A percentile compares a stretch with the other conserved stretches of the same genome.
Conservation (phyloP, 2,797 vertebrate genomes). For the Holocentrus rufus region DNA sequence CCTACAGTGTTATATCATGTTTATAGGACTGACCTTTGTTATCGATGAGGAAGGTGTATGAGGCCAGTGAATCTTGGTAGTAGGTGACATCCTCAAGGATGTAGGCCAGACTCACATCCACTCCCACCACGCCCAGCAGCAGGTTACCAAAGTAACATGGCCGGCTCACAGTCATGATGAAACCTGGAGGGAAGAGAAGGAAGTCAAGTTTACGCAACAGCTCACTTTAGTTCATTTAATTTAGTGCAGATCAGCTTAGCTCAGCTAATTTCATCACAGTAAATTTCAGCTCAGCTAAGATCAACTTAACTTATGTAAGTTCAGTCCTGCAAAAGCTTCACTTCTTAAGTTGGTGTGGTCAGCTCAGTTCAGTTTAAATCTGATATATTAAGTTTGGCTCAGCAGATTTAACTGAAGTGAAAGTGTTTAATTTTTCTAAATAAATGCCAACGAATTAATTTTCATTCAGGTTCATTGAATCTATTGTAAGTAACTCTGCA, state of each 20-base stretch:
- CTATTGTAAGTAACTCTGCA: too few species aligned
- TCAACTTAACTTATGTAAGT: background rate
- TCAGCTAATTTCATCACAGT: background rate
- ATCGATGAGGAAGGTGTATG: slow-evolving; percentile 98
- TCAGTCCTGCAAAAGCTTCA: background rate
- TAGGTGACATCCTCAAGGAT: slow-evolving; percentile 99
- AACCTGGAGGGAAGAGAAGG: slow-evolving; percentile 77
- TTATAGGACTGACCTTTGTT: slow-evolving; percentile 89
- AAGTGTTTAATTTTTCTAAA: background rate
- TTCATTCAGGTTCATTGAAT: background rate
- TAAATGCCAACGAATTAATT: background rate
- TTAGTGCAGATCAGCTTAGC: background rate
- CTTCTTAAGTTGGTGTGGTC: background rate
- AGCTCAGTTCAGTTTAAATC: background rate
- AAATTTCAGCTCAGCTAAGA: background rate
- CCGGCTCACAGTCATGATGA: slow-evolving; percentile 98
- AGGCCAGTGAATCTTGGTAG: slow-evolving; percentile 96
- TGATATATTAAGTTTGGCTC: too few species aligned
- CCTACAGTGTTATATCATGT: background rate
- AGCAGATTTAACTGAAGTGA: too few species aligned
- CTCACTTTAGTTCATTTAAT: background rate
- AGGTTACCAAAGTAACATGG: slow-evolving; percentile 98
- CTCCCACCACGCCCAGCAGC: slow-evolving; percentile 95
- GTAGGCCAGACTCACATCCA: slow-evolving; percentile 97
- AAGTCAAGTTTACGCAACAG: background rate